Evolutionary conservation across 37 sponge, comb jelly and placozoan species (phyloP), one percentile per base, ranked within the genome.

Genomic region (Axinella damicornis): DNA sequence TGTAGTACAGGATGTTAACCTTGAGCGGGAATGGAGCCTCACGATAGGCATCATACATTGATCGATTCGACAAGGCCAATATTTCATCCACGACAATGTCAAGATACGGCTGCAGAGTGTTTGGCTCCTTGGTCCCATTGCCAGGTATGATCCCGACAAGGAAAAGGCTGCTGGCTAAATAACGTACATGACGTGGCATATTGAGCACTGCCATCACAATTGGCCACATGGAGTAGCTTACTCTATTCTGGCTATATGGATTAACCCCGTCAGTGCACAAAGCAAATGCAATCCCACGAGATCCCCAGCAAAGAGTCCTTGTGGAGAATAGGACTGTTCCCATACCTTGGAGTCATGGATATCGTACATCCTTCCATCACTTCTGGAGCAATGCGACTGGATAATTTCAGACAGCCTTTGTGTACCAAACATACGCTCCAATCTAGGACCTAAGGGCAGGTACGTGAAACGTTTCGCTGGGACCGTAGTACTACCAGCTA

Each of bases 231-330:
- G 72, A 70, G 21, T 83, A 83, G 4, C 57, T 18, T 2, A 40
- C 32, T 20, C 59, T 34, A 30, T 63, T 31, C 11, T 71, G 57
- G 25, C 69, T 37, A 71, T 72, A 83, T 2, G 83, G 83, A 32
- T 83, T 83, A 0, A 71, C 71, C 22, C 83, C 83, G 72, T 83
- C 83, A 33, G 83, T 38, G 35, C 83, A 83, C 1, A 81, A 53
- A 14, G 71, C 78, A 17, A 78, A 62, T 2, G 65, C 34, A 41
- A 78, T 34, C 6, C 78, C 78, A 19, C 78, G 11, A 35, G 46
- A 60, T 78, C 78, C 18, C 78, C 78, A 37, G 24, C 24, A 20
- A 78, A 78, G 2, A 62, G 13, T 0, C 76, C 76, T n/a, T 25
- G 2, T 1, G 19, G 6, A 33, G 20, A 19, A 37, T 76, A 76